Conservation (phyloP, 2,113 vertebrate genomes). For the Bubo blakistoni region DNA sequence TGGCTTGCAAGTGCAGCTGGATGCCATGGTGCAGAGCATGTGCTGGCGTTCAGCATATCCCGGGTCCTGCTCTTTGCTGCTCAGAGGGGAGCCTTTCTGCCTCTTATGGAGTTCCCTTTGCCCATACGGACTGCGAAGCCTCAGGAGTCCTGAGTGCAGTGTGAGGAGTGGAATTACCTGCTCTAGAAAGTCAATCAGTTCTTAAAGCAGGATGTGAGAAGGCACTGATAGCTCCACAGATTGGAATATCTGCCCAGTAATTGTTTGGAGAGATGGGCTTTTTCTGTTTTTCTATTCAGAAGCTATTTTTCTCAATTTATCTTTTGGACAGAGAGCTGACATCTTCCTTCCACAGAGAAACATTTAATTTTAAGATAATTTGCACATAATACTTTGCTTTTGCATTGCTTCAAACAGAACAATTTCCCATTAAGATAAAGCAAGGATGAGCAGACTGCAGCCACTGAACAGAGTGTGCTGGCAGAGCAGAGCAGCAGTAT, state of each 20-base stretch:
- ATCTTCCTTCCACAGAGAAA: constrained; percentile 32
- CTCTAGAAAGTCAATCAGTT: background rate
- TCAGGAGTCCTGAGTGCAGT: background rate
- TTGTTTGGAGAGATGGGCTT: background rate
- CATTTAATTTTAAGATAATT: constrained; percentile 11
- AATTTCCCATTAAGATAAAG: constrained; percentile 39
- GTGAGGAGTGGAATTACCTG: background rate
- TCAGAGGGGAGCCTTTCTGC: background rate
- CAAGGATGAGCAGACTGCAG: constrained; percentile 23
- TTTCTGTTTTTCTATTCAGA: background rate
- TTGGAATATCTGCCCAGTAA: background rate
- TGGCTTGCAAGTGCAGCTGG: background rate
- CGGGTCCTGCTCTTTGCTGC: background rate
- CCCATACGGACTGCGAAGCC: background rate
- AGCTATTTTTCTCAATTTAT: background rate
- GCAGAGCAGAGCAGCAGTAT: constrained; percentile 11
- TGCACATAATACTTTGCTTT: background rate
- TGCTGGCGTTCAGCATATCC: background rate
- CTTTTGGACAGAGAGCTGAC: background rate
- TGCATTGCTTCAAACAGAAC: background rate
- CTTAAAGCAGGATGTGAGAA: background rate
- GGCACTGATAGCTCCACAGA: background rate
- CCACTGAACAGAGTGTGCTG: constrained; percentile 45
- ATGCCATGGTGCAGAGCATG: background rate
- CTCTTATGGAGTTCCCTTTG: rapidly evolving